Conservation (phyloP, 2,113 vertebrate species). For the Lepus timidus region DNA sequence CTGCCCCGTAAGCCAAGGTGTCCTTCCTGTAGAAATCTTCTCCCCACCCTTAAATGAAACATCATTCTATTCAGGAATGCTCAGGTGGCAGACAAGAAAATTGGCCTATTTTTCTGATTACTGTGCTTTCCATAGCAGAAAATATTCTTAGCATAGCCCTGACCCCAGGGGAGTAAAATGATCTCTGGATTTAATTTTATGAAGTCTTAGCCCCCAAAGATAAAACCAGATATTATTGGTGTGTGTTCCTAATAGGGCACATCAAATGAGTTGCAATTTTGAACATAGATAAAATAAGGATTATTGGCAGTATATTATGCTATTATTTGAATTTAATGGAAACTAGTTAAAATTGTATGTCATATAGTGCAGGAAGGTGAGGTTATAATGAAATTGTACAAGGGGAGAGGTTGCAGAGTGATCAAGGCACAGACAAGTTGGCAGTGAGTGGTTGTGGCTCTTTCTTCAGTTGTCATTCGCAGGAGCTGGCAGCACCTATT, state of each 20-base stretch:
- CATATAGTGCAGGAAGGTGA: not conserved
- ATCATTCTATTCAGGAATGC: not conserved
- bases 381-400: not conserved
- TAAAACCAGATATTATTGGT: not conserved
- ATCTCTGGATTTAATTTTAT: not conserved
- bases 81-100: not conserved
- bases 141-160: not conserved
- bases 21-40: not conserved
- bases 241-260: not conserved
- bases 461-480: not conserved
- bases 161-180: not conserved
- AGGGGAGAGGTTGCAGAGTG: not conserved
- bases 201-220: constrained; percentile 29
- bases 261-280: not conserved
- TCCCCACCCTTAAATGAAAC: not conserved
- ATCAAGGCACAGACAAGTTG: not conserved
- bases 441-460: no score
- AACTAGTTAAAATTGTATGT: constrained; percentile 15
- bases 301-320: not conserved
- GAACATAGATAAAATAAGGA: not conserved
- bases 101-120: constrained; percentile 22
- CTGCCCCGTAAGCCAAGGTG: not conserved
- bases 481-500: not conserved
- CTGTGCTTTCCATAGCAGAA: not conserved
- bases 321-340: not conserved